Conservation (phyloP, 2,888 invertebrate genomes). For the Habroteleia sp. region DNA sequence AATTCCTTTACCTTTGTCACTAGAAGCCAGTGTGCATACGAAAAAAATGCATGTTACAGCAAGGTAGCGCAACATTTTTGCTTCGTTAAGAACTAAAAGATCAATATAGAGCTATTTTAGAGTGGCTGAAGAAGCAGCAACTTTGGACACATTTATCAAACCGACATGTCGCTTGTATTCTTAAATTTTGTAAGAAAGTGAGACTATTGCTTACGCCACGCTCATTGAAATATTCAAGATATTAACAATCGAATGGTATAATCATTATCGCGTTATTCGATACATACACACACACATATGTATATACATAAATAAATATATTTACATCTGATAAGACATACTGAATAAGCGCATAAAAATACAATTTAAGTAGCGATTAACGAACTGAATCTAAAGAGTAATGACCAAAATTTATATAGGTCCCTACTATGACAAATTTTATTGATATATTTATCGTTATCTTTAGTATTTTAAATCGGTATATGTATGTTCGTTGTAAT, state of each 20-base stretch:
- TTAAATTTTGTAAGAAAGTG: not conserved
- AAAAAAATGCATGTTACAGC: not conserved
- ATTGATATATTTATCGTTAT: no score
- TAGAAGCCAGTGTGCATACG: not conserved
- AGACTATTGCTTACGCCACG: not conserved
- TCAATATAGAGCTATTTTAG: not conserved
- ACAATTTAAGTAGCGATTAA: no score
- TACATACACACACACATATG: no score
- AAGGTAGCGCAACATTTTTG: slow-evolving; percentile 11
- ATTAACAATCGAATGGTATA: slow-evolving; percentile 4
- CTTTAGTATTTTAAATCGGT: no score
- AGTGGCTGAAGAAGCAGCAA: slow-evolving; percentile 5
- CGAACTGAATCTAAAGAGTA: no score
- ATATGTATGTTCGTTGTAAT: no score
- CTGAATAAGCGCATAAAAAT: no score
- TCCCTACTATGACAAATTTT: no score
- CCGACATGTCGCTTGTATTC: slow-evolving; percentile 3
- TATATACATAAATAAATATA: no score
- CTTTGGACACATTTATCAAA: slow-evolving; percentile 10
- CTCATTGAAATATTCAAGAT: not conserved
- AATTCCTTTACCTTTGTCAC: not conserved
- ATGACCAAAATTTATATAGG: no score
- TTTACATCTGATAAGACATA: no score
- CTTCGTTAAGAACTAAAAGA: slow-evolving; percentile 9
- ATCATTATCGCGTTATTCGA: slow-evolving; percentile 6